phyloP scores from a whole-genome alignment of 2,888 invertebrate genomes.

The Andrena bicolor region DNA sequence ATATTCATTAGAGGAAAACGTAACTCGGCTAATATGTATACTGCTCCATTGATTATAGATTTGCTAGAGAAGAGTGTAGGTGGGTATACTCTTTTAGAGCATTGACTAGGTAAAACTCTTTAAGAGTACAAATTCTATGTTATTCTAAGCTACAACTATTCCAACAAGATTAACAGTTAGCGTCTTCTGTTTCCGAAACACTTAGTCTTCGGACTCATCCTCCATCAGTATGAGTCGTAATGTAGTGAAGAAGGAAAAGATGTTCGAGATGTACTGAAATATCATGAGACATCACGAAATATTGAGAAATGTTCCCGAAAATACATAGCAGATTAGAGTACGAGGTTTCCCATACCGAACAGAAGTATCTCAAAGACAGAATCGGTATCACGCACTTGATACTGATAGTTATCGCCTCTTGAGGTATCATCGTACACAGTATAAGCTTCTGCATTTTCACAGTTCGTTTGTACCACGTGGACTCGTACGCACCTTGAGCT shows the following conservation, averaged over 20 bases:
- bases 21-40: too few relatives aligned
- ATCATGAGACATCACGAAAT: too few relatives aligned
- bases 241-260: neutral
- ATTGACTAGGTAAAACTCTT: too few relatives aligned
- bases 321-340: neutral
- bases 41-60: too few relatives aligned
- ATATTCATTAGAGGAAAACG: too few relatives aligned
- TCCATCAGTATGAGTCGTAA: neutral
- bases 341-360: slow-evolving; percentile 42
- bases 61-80: too few relatives aligned
- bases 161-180: too few relatives aligned
- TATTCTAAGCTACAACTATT: too few relatives aligned
- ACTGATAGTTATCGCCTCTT: slow-evolving; percentile 36
- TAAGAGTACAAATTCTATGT: too few relatives aligned
- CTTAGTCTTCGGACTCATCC: neutral
- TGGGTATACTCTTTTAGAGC: too few relatives aligned
- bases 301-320: neutral
- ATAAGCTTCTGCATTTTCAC: neutral
- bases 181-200: too few relatives aligned
- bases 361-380: slow-evolving; percentile 67
- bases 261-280: neutral
- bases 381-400: slow-evolving; percentile 36
- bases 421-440: slow-evolving; percentile 27
- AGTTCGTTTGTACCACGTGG: slow-evolving; percentile 31
- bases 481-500: slow-evolving; percentile 22